phyloP scores from a whole-genome alignment of 2,888 invertebrate genomes.

The Synergus japonicus region DNA sequence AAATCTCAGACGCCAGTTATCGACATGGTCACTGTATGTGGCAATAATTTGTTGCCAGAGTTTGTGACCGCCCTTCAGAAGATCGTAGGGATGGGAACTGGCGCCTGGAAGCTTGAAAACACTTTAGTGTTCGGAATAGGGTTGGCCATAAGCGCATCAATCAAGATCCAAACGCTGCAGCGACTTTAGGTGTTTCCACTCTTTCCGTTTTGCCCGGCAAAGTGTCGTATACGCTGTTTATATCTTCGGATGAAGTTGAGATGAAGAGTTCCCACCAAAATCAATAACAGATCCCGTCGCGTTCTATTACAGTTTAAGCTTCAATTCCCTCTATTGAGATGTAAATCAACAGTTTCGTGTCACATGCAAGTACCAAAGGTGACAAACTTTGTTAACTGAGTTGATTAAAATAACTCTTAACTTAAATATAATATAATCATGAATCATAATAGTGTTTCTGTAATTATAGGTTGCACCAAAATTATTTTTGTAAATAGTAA shows the following conservation, averaged over 20 bases:
- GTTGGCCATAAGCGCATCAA: slow-evolving; percentile 67
- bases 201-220: slow-evolving; percentile 55
- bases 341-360: slow-evolving; percentile 31
- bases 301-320: slow-evolving; percentile 14
- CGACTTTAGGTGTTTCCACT: slow-evolving; percentile 58
- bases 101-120: slow-evolving; percentile 64
- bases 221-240: slow-evolving; percentile 55
- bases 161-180: slow-evolving; percentile 63
- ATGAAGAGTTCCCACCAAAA: neutral
- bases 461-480: no score
- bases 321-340: slow-evolving; percentile 7
- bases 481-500: no score
- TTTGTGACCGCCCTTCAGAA: slow-evolving; percentile 39
- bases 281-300: slow-evolving; percentile 31
- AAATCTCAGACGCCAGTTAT: neutral
- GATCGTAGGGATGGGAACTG: slow-evolving; percentile 25
- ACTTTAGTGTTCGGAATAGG: slow-evolving; percentile 61
- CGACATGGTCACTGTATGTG: slow-evolving; percentile 38
- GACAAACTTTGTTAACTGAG: slow-evolving; percentile 8
- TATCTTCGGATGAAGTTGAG: slow-evolving; percentile 36
- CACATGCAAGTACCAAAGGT: slow-evolving; percentile 9
- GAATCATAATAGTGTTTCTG: no score
- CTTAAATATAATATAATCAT: neutral
- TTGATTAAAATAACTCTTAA: neutral
- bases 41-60: slow-evolving; percentile 44